These are phyloP conservation scores for Nymphalis io DNA, from an alignment of 1,140 invertebrate species.

Conservation along the genomic window DNA sequence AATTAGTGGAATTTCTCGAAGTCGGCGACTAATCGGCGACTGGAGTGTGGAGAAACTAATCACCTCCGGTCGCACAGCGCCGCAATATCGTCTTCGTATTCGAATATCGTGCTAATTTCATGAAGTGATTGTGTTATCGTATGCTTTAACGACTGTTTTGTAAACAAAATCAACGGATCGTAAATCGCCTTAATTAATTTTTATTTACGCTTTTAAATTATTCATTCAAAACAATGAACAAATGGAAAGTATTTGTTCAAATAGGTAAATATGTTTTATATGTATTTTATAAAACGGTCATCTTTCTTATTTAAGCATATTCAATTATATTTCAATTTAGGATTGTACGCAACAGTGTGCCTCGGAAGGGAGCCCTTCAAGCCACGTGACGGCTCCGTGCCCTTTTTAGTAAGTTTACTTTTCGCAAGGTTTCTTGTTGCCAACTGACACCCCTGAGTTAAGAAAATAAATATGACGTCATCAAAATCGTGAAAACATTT, in stretches of 20 bases:
- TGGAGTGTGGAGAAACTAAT: too few species aligned
- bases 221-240: constrained; percentile 25
- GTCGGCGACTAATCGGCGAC: too few species aligned
- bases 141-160: background rate
- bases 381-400: constrained; percentile 46
- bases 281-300: background rate
- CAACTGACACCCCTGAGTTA: too few species aligned
- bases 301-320: background rate
- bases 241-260: constrained; percentile 20
- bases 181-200: background rate
- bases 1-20: too few species aligned
- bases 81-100: too few species aligned
- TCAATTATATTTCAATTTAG: constrained; percentile 4
- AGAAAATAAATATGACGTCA: too few species aligned
- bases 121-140: background rate
- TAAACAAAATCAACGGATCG: background rate
- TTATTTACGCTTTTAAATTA: background rate
- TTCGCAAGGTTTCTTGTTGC: background rate
- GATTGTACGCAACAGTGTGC: constrained; percentile 23
- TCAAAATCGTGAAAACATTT: too few species aligned
- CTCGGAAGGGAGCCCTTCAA: constrained; percentile 50
- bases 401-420: constrained; percentile 53
- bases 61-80: too few species aligned
- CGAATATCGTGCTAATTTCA: too few species aligned
- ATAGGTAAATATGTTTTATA: constrained; percentile 18